phyloP scores from a whole-genome alignment of 2,113 vertebrate genomes.

The Echinops telfairi region DNA sequence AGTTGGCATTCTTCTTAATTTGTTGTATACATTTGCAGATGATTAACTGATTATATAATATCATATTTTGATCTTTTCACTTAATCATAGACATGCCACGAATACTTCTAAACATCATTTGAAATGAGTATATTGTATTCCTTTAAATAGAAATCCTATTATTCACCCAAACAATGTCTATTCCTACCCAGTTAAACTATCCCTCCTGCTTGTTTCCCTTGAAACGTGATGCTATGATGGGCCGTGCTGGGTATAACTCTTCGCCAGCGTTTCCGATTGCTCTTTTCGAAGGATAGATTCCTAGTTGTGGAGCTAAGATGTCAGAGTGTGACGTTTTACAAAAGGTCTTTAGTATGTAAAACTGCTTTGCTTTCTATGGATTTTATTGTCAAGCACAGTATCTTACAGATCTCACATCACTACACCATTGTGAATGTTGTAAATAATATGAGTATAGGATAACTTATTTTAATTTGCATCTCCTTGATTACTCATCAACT shows the following conservation, averaged over 20 bases:
- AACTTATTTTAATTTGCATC: not conserved
- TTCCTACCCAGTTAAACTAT: not conserved
- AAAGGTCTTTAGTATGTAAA: not conserved
- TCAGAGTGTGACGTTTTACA: slow-evolving; percentile 28
- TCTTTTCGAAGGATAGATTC: slow-evolving; percentile 7
- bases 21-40: not conserved
- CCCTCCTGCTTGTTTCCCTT: not conserved
- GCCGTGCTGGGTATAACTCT: not conserved
- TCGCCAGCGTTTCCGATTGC: slow-evolving; percentile 24
- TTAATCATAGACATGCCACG: not conserved
- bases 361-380: not conserved
- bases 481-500: slow-evolving; percentile 13
- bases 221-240: not conserved
- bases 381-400: not conserved
- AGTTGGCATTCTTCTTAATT: slow-evolving; percentile 22
- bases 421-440: not conserved
- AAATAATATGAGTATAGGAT: not conserved
- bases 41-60: not conserved
- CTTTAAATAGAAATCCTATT: not conserved
- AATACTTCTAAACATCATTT: not conserved
- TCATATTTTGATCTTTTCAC: slow-evolving; percentile 45
- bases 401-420: not conserved
- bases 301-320: not conserved
- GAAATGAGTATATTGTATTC: not conserved
- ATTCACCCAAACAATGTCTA: not conserved